Evolutionary conservation across 2,888 invertebrate genomes (phyloP).

Genomic region (Agonopterix heracliana): DNA sequence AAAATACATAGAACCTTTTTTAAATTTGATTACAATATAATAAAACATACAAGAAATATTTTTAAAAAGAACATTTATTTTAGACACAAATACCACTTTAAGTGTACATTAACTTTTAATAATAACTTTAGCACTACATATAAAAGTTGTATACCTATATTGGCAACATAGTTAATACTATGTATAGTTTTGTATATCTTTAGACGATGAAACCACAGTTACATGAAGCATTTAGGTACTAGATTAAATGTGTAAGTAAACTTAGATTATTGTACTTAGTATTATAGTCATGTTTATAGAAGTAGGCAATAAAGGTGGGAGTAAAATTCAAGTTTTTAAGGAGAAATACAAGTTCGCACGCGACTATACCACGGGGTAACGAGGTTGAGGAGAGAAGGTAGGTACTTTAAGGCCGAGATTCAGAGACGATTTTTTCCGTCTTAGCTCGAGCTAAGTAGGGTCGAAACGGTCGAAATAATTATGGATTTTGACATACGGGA

Average conservation of each 20-base stretch:
- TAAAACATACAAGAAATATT: not conserved
- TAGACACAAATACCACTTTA: conserved; percentile 6
- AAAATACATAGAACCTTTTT: no score
- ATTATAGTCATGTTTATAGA: not conserved
- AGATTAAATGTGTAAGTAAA: not conserved
- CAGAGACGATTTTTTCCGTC: no score
- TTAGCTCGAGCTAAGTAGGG: no score
- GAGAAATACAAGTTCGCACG: not conserved
- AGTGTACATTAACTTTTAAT: conserved; percentile 1
- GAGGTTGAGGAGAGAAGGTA: no score
- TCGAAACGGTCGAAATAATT: no score
- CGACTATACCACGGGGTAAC: no score
- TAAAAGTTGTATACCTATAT: not conserved
- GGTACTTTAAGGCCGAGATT: no score
- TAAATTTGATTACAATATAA: not conserved
- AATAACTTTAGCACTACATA: conserved; percentile 1
- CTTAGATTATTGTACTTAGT: not conserved
- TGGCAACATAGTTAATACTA: conserved; percentile 1
- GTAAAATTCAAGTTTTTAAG: not conserved
- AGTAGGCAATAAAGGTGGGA: not conserved
- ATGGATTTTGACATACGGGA: no score
- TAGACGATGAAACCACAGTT: not conserved
- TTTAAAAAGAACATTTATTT: conserved; percentile 5
- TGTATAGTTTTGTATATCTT: not conserved
- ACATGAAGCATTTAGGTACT: not conserved